Evolutionary conservation across 2,888 invertebrate species (phyloP), one percentile per base, ranked within the genome.

Genomic region (Brenthis hecate): DNA sequence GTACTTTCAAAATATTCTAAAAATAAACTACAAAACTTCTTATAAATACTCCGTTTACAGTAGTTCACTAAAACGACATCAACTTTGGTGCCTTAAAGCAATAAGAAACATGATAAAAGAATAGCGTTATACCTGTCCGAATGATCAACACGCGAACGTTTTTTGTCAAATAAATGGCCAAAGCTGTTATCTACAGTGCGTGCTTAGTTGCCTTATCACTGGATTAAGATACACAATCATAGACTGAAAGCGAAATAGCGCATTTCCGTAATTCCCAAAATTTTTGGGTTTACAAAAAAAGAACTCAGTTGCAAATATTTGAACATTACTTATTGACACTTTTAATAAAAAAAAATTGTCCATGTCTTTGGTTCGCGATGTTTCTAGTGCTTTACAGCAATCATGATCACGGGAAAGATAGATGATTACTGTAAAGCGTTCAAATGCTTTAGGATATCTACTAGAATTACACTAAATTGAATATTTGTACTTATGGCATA

Each of bases 111-210:
- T 69, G 47, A 68, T 56, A 66, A 67, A 73, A 67, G 53, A 67
- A 63, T 70, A 62, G 70, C 65, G 65, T 63, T 68, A 64, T 57
- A 63, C 55, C 68, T 56, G 72, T 67, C 70, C 60, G 16, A 55
- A 11, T n/a, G 53, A 16, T 62, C 55, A 36, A 47, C 74, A 74
- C 73, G 74, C 73, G 65, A 73, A 67, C 69, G 62, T 74, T 64
- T 74, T 74, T 73, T 70, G 68, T 70, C 57, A 68, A 73, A 74
- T 53, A 72, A 74, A 74, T 72, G 70, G 65, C 65, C 60, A 56
- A 58, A 56, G 56, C 58, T 56, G 65, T 66, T 73, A 72, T 72
- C 66, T 70, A 57, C 50, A 53, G 66, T 61, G 32, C 62, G 62
- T 62, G 62, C 36, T 51, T 19, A 51, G 13, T 50, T 54, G 28